phyloP scores from a whole-genome alignment of 2,888 invertebrate species.

The Leptogaster cylindrica region DNA sequence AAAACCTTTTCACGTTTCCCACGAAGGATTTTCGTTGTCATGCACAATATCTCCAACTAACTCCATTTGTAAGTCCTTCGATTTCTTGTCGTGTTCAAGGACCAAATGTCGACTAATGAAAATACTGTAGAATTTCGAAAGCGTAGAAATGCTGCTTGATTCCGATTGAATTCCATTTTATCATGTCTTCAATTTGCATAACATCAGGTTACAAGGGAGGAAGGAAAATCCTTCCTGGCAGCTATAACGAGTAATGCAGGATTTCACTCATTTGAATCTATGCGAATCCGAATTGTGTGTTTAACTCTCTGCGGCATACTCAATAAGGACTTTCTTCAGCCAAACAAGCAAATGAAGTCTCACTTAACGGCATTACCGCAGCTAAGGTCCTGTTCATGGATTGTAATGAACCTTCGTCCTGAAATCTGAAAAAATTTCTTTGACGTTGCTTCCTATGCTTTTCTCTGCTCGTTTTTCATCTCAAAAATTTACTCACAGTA shows the following conservation, averaged over 20 bases:
- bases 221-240: background rate
- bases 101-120: slow-evolving; percentile 33
- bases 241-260: background rate
- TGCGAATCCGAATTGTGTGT: slow-evolving; percentile 27
- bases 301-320: background rate
- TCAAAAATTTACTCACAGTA: background rate
- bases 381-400: slow-evolving; percentile 34
- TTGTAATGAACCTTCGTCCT: slow-evolving; percentile 17
- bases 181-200: slow-evolving; percentile 25
- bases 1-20: background rate
- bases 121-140: slow-evolving; percentile 11
- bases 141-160: slow-evolving; percentile 9
- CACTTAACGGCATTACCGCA: slow-evolving; percentile 45
- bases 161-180: slow-evolving; percentile 36
- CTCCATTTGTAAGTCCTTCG: slow-evolving; percentile 14
- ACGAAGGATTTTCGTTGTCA: background rate
- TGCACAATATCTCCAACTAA: background rate
- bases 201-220: too few relatives aligned
- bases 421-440: too few relatives aligned
- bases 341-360: slow-evolving; percentile 42
- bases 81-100: slow-evolving; percentile 1
- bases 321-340: slow-evolving; percentile 14
- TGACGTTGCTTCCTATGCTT: too few relatives aligned
- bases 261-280: background rate
- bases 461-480: background rate